These are phyloP conservation scores for Cotesia glomerata DNA, from an alignment of 1,140 invertebrate genomes.

Conservation along the genomic window DNA sequence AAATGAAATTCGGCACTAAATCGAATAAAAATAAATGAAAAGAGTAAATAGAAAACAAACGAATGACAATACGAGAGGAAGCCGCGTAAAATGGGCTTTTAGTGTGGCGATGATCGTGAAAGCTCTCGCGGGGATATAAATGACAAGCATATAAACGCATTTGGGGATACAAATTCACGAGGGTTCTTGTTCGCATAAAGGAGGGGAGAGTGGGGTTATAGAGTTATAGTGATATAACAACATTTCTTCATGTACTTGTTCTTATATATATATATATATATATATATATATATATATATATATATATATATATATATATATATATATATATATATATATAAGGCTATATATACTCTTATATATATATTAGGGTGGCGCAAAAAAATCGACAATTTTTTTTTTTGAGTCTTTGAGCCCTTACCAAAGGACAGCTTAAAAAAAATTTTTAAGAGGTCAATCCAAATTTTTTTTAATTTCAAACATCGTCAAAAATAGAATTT, in stretches of 20 bases:
- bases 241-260: neutral
- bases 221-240: neutral
- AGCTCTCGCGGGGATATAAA: conserved; percentile 30
- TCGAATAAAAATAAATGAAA: conserved; percentile 17
- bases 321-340: neutral
- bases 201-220: neutral
- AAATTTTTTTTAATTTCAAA: no score
- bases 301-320: no score
- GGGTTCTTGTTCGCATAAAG: neutral
- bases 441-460: no score
- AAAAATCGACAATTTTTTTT: no score
- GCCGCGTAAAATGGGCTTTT: conserved; percentile 29
- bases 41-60: no score
- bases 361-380: no score
- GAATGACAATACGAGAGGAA: neutral
- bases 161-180: conserved; percentile 19
- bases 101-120: conserved; percentile 21
- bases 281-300: no score
- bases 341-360: no score
- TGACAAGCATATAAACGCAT: conserved; percentile 29
- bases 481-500: no score
- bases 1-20: conserved; percentile 19
- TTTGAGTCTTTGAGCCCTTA: no score
- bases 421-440: no score
- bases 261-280: no score